Percentiles rank a stretch among this genome's conserved stretches.
Conservation (phyloP, 1,140 invertebrate species). For the Tetranychus cinnabarinus region DNA sequence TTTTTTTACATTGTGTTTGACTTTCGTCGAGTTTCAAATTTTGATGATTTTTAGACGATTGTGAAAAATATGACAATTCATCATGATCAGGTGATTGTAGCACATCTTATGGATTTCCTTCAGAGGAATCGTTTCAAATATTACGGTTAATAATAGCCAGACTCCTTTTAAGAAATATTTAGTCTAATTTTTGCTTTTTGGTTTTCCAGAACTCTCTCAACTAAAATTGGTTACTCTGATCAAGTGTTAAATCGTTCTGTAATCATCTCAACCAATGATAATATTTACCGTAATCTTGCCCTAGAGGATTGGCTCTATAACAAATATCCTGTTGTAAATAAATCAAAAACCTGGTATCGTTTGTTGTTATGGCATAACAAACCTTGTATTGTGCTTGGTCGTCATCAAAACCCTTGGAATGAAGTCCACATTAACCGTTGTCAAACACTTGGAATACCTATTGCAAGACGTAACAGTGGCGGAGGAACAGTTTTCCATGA, state of each 20-base stretch:
- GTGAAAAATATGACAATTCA: too few relatives aligned
- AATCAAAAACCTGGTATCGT: conserved; percentile 18
- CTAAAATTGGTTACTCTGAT: too few relatives aligned
- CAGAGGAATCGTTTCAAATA: too few relatives aligned
- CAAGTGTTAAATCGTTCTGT: background rate
- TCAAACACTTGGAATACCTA: conserved; percentile 21
- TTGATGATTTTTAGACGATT: too few relatives aligned
- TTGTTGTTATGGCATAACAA: conserved; percentile 73
- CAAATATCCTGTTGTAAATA: conserved; percentile 40
- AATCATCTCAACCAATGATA: conserved; percentile 20
- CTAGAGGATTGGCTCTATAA: conserved; percentile 82
- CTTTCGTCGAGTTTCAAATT: too few relatives aligned
- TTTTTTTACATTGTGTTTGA: too few relatives aligned
- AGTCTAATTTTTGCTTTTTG: too few relatives aligned
- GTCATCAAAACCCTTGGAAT: conserved; percentile 87
- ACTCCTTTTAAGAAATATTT: too few relatives aligned
- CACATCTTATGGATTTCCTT: too few relatives aligned
- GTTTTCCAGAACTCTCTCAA: too few relatives aligned
- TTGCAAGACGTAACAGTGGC: conserved; percentile 76
- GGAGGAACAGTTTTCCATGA: conserved; percentile 94
- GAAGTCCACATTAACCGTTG: conserved; percentile 49
- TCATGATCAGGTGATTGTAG: too few relatives aligned
- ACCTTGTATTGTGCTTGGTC: conserved; percentile 78
- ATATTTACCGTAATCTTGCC: conserved; percentile 73
- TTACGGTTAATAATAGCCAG: too few relatives aligned